These are phyloP conservation scores for Brenthis daphne DNA, from an alignment of 2,888 invertebrate species.

Conservation along the genomic window DNA sequence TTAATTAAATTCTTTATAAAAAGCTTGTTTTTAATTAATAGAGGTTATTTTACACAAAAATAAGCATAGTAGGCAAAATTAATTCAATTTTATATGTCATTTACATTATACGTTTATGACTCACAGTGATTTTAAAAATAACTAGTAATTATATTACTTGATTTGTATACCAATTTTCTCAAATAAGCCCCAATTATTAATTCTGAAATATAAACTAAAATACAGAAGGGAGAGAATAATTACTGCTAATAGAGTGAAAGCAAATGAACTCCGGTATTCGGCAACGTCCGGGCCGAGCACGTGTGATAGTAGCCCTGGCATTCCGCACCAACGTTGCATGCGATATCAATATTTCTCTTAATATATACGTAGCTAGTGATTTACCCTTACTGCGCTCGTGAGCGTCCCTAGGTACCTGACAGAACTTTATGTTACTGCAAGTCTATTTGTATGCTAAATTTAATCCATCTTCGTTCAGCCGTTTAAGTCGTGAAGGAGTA, in stretches of 20 bases:
- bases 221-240: conserved; percentile 33
- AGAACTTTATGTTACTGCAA: no score
- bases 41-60: no score
- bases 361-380: neutral
- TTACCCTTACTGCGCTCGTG: no score
- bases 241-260: conserved; percentile 44
- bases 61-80: no score
- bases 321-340: conserved; percentile 49
- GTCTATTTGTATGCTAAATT: no score
- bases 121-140: conserved; percentile 5
- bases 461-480: no score
- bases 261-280: conserved; percentile 55
- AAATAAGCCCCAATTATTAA: conserved; percentile 16
- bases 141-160: neutral
- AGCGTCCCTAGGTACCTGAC: no score
- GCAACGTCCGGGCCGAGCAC: conserved; percentile 44
- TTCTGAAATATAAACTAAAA: conserved; percentile 18
- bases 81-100: neutral
- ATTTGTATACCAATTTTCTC: conserved; percentile 6
- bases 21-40: no score
- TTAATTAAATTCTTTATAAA: no score
- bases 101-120: neutral
- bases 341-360: conserved; percentile 12
- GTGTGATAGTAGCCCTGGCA: conserved; percentile 57
- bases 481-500: no score